Evolutionary conservation across 2,113 vertebrate genomes (phyloP).

Genomic region (Ginglymostoma cirratum): DNA sequence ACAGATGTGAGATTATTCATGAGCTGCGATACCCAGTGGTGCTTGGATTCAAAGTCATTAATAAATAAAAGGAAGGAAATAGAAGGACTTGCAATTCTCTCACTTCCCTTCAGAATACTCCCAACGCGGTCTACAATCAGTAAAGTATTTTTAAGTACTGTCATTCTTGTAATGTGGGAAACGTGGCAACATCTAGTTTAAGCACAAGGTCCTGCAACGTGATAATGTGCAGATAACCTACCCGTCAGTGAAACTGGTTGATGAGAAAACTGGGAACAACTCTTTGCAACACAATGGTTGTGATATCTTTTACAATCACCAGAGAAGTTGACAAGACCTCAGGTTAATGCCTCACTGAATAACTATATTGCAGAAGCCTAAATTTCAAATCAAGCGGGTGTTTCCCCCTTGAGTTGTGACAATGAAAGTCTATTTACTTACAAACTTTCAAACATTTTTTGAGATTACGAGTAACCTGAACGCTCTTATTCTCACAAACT

Average conservation of each 20-base stretch:
- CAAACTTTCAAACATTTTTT: neutral
- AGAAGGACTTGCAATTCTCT: neutral
- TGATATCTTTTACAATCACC: neutral
- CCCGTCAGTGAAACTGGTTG: neutral
- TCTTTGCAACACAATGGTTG: neutral
- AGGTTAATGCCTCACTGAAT: neutral
- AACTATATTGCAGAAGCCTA: neutral
- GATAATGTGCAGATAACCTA: neutral
- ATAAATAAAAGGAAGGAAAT: neutral
- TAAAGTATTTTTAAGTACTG: neutral
- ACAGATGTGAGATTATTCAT: neutral
- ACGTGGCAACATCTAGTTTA: neutral
- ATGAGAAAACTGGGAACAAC: neutral
- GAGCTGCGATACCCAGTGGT: neutral
- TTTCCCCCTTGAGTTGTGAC: neutral
- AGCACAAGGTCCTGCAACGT: neutral
- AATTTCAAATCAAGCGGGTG: neutral
- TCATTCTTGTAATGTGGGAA: neutral
- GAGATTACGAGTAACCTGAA: neutral
- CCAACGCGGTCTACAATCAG: neutral
- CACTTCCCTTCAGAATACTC: neutral
- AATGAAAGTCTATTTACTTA: neutral
- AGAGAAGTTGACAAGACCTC: neutral
- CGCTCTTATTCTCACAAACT: neutral
- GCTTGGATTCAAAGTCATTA: constrained; percentile 3